Base-by-base conservation (phyloP, 2,113 vertebrate species). In the Climacteris rufus region DNA sequence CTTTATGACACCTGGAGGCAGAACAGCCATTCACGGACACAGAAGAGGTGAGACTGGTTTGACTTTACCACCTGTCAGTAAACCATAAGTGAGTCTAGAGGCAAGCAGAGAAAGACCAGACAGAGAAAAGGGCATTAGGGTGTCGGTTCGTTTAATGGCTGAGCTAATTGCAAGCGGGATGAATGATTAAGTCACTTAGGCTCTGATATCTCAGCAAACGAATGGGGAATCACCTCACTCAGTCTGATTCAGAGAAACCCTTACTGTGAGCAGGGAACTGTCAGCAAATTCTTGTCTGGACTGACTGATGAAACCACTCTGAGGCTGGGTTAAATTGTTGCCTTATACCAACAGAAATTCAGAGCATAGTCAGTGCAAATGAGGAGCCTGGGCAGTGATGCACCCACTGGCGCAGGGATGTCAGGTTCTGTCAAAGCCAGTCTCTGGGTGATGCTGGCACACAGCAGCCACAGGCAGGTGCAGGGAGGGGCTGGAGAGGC, bases 401-500 rank as follows among this genome's bases (percentile, higher is more conserved):
- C 39, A 18, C 15, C 5, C 13, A 0, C 35, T 8, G 16, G 54
- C 0, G 0, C 37, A 53, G 69, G 30, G 49, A 37, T 30, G 28
- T 5, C 42, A 13, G 45, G 11, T 2, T 6, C 45, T 15, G 15
- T 11, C 6, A 2, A 18, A 81, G 39, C 13, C 2, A 1, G 14
- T 30, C 57, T 7, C 74, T 28, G 37, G 25, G 11, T 20, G 25
- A 39, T 1, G 22, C 28, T 33, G 56, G n/a, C 69, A 82, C 40
- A 35, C 13, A 19, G 39, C 30, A 76, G 49, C 50, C 37, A 12
- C 15, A 6, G 45, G 57, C 37, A 85, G 33, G 42, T 10, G 16
- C 39, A 54, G 35, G 13, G 12, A n/a, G 3, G 3, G 11, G 28
- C 15, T 49, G 15, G 8, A 47, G 27, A 52, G 16, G 33, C 49